Evolutionary conservation across 2,888 invertebrate species (phyloP).

Genomic region (Aleiodes testaceus): DNA sequence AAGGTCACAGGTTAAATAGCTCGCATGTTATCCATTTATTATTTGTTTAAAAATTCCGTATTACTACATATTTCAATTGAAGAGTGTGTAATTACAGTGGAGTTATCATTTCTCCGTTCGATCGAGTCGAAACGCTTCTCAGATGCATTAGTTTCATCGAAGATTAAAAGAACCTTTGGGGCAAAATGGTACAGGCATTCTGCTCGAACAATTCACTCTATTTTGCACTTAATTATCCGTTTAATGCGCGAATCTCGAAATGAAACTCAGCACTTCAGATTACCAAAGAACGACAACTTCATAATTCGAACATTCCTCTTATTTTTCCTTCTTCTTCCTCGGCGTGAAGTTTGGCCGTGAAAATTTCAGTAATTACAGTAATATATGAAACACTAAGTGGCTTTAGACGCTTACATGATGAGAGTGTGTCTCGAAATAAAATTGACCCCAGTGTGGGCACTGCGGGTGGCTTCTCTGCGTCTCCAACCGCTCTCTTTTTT

Average conservation of each 20-base stretch:
- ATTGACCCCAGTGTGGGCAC: conserved; percentile 12
- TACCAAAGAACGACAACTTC: not conserved
- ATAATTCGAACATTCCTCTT: not conserved
- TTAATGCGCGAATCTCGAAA: no score
- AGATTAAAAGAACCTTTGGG: no score
- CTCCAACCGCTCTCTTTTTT: conserved; percentile 15
- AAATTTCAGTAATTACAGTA: conserved; percentile 19
- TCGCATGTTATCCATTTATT: conserved; percentile 28
- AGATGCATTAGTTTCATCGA: no score
- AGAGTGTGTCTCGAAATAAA: conserved; percentile 16
- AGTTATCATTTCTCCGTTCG: no score
- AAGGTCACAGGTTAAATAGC: conserved; percentile 26
- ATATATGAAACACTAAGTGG: conserved; percentile 3
- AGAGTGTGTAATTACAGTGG: no score
- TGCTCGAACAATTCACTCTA: no score
- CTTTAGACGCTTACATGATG: not conserved
- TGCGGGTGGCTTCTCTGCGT: conserved; percentile 20
- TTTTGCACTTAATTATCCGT: no score
- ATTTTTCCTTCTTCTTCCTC: not conserved
- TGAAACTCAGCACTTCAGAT: no score
- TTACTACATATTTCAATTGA: not conserved
- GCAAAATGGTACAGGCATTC: no score
- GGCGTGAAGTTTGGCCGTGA: conserved; percentile 17
- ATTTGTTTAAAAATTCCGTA: not conserved
- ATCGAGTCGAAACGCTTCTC: no score